phyloP scores from a whole-genome alignment of 2,113 vertebrate genomes.

The Dromiciops gliroides region DNA sequence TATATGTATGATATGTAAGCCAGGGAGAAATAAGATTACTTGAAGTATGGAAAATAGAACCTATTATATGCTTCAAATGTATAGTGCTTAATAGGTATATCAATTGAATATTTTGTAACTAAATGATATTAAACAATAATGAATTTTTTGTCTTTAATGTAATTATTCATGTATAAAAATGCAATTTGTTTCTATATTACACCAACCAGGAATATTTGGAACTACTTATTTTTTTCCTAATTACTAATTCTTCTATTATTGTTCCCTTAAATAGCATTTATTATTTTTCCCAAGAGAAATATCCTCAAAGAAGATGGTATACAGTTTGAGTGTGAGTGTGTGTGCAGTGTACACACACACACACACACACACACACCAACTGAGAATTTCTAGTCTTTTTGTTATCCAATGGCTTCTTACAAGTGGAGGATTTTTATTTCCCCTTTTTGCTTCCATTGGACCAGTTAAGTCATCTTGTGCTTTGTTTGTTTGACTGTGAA shows the following conservation, averaged over 20 bases:
- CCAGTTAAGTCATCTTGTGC: neutral
- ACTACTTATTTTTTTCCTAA: neutral
- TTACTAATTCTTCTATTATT: neutral
- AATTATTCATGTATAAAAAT: slow-evolving; percentile 29
- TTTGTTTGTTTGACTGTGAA: neutral
- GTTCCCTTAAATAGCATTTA: neutral
- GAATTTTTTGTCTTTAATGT: neutral
- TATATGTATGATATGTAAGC: neutral
- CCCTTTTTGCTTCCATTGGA: neutral
- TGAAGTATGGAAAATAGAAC: neutral
- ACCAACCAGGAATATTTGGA: neutral
- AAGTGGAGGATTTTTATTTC: neutral
- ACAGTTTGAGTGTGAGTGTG: too few species aligned
- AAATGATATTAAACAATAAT: slow-evolving; percentile 37
- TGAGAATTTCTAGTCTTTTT: neutral
- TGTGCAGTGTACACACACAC: too few species aligned
- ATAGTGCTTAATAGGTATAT: neutral
- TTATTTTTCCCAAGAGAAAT: neutral
- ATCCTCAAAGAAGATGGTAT: neutral
- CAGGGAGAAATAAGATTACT: neutral
- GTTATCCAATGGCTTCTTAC: neutral
- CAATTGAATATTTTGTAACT: neutral
- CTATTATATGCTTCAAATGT: neutral
- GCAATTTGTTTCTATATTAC: neutral
- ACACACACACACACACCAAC: neutral